Evolutionary conservation across 2,888 invertebrate species (phyloP), one percentile per base, ranked within the genome.

Genomic region (Apodemia mormo): DNA sequence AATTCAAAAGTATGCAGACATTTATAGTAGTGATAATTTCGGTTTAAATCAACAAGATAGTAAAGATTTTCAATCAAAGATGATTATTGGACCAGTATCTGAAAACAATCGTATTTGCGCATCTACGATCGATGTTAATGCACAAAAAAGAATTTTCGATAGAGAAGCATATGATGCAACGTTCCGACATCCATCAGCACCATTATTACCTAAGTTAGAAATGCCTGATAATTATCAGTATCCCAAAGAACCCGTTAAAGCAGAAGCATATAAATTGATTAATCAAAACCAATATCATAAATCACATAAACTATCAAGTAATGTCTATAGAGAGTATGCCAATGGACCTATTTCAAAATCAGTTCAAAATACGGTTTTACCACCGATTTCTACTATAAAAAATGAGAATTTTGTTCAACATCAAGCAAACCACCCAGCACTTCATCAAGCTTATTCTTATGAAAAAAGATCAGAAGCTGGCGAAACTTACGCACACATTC

Each of bases 21-120:
- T 85, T 78, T 93, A 92, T 79, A 82, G 85, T 86, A 92, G 82
- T 77, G 93, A 93, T 86, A 92, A 83, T 87, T 87, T 89, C 85
- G 84, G 81, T 87, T 93, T 86, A 85, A 89, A 80, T 85, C 90
- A 87, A 77, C 87, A 87, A 83, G 94, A 94, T 83, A 94, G 85
- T 84, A 94, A 94, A 87, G 94, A 94, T 84, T 94, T 94, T 81
- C 94, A 94, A 80, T 91, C 92, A 49, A 94, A 93, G 84, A 94
- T 94, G 93, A 88, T 93, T 71, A 91, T 94, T 79, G 94, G 94
- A 84, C 94, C 94, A 79, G 94, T 94, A 76, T 94, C 94, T 69
- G 92, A 93, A 79, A 89, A 89, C 81, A 93, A 94, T 76, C 91
- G 90, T 82, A 89, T 88, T 75, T 85, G 87, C 82, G 83, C 84